Base-by-base conservation (phyloP, 1,140 invertebrate genomes). In the Pseudomyrmex flavicornis region DNA sequence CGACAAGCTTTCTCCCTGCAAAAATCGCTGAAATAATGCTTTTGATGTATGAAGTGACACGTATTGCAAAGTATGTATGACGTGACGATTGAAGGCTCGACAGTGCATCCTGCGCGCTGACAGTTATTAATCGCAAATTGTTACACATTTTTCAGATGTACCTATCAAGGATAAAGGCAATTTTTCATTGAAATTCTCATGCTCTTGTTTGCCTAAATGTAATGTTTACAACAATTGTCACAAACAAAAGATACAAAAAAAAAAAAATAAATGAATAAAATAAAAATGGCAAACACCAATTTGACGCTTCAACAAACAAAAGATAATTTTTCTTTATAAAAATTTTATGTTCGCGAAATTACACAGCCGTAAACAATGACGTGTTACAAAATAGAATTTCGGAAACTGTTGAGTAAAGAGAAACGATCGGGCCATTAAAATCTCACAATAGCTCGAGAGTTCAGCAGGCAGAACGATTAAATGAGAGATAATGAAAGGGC, bases 21-120 rank as follows among this genome's bases (percentile, higher is more conserved):
- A 80, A 80, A 80, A 80, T 80, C 59, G 76, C 66, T 80, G 66
- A 61, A 80, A 80, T 80, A 80, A 80, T 80, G 76, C 44, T 80
- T 70, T 72, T 66, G 54, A 80, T 72, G 20, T 72, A 80, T 59
- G 44, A 80, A 72, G 76, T 59, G 76, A 80, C 65, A 80, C 66
- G 56, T 80, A 80, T 80, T 59, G 76, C 76, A 56, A 54, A 26
- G 68, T 35, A 35, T 35, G 35, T 69, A 26, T 20, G 48, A 70
- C 65, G 65, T 72, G 76, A 72, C 66, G 66, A 80, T 70, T 70
- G 76, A n/a, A 80, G 54, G 44, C 44, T 72, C 46, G 76, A 80
- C 76, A 70, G 76, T 66, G 66, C 44, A 70, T 80, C 54, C 66
- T 70, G 44, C 13, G 44, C 26, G n/a, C 66, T 61, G 76, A 80